Base-by-base conservation (phyloP, 2,888 invertebrate species). In the Lasioglossum malachurum region DNA sequence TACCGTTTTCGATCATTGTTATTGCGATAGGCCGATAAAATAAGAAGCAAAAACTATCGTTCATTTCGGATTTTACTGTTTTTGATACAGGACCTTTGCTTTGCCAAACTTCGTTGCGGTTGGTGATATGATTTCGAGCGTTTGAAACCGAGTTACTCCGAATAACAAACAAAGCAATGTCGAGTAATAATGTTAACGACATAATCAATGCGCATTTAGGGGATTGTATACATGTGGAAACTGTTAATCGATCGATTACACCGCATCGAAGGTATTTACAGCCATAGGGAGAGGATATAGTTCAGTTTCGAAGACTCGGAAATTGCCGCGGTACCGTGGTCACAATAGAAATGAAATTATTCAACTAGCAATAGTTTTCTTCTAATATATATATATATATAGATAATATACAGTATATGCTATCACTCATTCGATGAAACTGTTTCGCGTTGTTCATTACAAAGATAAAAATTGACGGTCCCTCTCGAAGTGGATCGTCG, bases 111-210 rank as follows among this genome's bases (percentile, higher is more conserved):
- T 74, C 19, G 16, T 72, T 16, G 44, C 64, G 75, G 46, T 80
- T 23, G 46, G 35, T 57, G 72, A n/a, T 57, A 67, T 75, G 41
- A 73, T 76, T 75, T 64, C 60, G 53, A 78, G 46, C 85, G 57
- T 71, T 49, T 46, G 19, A 74, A 49, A 14, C 69, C 67, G 80
- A 75, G 78, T 44, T 79, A 72, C 73, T 44, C 72, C 80, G 81
- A 89, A 75, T 86, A 87, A 75, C 49, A 84, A 86, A 88, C 81
- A 86, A 92, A 91, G 91, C 91, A 91, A 91, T 92, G 91, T 88
- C 82, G 84, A 90, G 87, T 90, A 92, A 91, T 92, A 92, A 88
- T 88, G 75, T 82, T 57, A 83, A 84, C 77, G 57, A 78, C 84
- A 75, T 75, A 87, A 87, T 82, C 83, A 77, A 57, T 77, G 69